Percentiles rank a stretch among this genome's conserved stretches.
phyloP scores from a whole-genome alignment of 2,888 invertebrate species.

The Ischnura elegans region DNA sequence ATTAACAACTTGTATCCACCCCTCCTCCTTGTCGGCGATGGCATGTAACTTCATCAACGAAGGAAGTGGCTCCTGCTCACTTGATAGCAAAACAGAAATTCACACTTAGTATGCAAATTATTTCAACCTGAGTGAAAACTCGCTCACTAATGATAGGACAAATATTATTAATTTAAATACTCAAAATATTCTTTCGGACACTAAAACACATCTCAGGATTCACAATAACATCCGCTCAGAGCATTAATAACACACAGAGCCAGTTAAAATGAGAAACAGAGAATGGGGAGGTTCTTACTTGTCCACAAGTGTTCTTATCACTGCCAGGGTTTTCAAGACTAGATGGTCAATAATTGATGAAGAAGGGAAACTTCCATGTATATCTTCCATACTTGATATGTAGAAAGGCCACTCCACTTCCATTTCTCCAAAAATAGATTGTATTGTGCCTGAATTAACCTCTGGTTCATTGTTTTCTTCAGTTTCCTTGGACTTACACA shows the following conservation, averaged over 20 bases:
- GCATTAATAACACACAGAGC: not conserved
- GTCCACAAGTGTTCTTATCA: conserved; percentile 91
- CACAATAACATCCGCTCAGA: not conserved
- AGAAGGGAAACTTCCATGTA: conserved; percentile 70
- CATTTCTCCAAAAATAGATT: conserved; percentile 58
- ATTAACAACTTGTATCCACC: conserved; percentile 92
- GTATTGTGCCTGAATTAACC: conserved; percentile 54
- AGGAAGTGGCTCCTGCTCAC: conserved; percentile 93
- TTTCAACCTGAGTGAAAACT: conserved; percentile 40
- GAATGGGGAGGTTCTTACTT: conserved; percentile 82
- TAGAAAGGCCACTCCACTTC: conserved; percentile 61
- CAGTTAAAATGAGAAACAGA: not conserved
- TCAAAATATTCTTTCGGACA: no score
- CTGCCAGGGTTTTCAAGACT: conserved; percentile 88
- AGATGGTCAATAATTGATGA: conserved; percentile 84
- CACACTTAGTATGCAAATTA: conserved; percentile 55
- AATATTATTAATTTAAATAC: no score
- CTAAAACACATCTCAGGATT: not conserved
- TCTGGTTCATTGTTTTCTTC: conserved; percentile 61
- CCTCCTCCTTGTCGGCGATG: conserved; percentile 93
- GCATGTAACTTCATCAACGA: conserved; percentile 90
- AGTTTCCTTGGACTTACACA: conserved; percentile 83
- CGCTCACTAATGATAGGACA: no score
- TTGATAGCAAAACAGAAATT: conserved; percentile 75
- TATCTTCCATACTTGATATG: conserved; percentile 57